A percentile compares a stretch with the other conserved stretches of the same genome.
Evolutionary conservation across 2,888 invertebrate genomes (phyloP).

Genomic region (Clunio marinus): DNA sequence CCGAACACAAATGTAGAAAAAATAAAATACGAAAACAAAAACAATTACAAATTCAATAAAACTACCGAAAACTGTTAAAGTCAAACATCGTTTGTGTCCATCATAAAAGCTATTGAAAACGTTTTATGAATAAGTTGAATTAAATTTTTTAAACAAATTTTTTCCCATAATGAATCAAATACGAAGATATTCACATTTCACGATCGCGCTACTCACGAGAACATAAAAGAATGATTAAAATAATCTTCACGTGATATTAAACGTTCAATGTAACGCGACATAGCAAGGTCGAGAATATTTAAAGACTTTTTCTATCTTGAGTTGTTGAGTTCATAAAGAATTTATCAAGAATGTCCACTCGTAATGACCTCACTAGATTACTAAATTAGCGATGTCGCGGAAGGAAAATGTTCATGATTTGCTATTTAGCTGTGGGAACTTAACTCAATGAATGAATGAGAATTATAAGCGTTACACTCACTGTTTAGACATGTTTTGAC

Average conservation of each 20-base stretch:
- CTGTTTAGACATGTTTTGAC: constrained; percentile 50
- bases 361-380: neutral
- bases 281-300: neutral
- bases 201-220: neutral
- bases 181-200: no score
- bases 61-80: no score
- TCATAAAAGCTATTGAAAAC: no score
- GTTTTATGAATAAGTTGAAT: no score
- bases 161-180: constrained; percentile 2
- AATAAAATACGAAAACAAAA: no score
- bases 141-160: no score
- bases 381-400: neutral
- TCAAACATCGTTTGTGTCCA: no score
- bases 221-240: constrained; percentile 19
- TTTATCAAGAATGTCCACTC: neutral
- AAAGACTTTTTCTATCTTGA: neutral
- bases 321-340: neutral
- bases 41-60: no score
- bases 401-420: neutral
- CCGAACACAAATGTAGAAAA: neutral
- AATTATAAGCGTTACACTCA: constrained; percentile 42
- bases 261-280: neutral
- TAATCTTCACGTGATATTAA: constrained; percentile 32
- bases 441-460: neutral
- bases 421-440: neutral